Evolutionary conservation across 2,888 invertebrate genomes (phyloP).

Genomic region (Julus scandinavius): DNA sequence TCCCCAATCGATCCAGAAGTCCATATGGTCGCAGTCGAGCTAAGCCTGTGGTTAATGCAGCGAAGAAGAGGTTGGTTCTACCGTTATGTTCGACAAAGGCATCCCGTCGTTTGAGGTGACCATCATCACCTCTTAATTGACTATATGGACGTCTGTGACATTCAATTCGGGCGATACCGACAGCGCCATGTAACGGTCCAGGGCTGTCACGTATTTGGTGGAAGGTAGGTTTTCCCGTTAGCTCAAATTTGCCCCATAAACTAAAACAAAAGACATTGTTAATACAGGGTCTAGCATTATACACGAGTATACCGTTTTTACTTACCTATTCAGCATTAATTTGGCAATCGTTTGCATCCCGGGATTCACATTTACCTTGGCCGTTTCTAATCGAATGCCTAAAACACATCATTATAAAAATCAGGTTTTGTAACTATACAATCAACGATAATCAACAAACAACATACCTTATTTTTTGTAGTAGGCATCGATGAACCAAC

Average conservation of each 20-base stretch:
- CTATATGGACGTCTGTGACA: neutral
- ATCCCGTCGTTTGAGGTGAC: neutral
- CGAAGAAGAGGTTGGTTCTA: slow-evolving; percentile 62
- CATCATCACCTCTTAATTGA: neutral
- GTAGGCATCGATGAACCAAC: too few species aligned
- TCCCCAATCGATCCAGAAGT: slow-evolving; percentile 62
- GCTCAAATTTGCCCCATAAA: neutral
- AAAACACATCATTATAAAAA: too few species aligned
- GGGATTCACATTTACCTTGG: too few species aligned
- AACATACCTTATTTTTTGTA: neutral
- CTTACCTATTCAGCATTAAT: too few species aligned
- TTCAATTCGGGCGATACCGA: neutral
- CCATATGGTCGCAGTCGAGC: slow-evolving; percentile 63
- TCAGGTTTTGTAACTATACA: too few species aligned
- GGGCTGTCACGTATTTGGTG: neutral
- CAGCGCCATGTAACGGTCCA: neutral
- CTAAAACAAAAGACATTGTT: too few species aligned
- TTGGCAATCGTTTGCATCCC: too few species aligned
- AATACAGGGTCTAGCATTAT: too few species aligned
- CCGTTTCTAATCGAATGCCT: too few species aligned
- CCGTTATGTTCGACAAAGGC: neutral
- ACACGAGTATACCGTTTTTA: too few species aligned
- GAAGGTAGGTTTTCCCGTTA: neutral
- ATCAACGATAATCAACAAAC: neutral
- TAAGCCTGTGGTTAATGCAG: slow-evolving; percentile 63